Evolutionary conservation across 37 sponge, comb jelly and placozoan species (phyloP).

Genomic region (Aphrocallistes beatrix): DNA sequence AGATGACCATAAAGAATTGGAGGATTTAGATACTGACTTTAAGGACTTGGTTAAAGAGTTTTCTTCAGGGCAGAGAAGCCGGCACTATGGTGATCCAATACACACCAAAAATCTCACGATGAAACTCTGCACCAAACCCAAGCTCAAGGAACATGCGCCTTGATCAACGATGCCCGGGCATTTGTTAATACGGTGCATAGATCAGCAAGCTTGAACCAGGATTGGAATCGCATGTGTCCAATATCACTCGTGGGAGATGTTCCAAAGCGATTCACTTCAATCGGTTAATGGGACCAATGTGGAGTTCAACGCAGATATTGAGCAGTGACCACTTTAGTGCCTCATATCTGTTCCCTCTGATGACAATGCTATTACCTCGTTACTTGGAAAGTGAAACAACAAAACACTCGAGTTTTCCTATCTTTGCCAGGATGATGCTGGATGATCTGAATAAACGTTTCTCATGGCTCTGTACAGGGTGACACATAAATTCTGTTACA

Average conservation of each 20-base stretch:
- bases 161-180: not conserved
- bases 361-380: conserved; percentile 10
- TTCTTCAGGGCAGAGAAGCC: not conserved
- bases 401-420: not conserved
- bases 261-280: not conserved
- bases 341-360: conserved; percentile 12
- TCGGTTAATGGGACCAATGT: conserved; percentile 14
- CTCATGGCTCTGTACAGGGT: conserved; percentile 16
- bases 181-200: not conserved
- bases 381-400: conserved; percentile 1
- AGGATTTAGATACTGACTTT: not conserved
- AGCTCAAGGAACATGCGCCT: not conserved
- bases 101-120: not conserved
- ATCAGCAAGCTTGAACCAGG: not conserved
- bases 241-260: not conserved
- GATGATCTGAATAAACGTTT: conserved; percentile 5
- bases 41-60: not conserved
- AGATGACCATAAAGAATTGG: not conserved
- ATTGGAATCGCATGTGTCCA: conserved; percentile 19
- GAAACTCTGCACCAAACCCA: not conserved
- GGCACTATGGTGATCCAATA: conserved; percentile 11
- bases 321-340: conserved; percentile 17
- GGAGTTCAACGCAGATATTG: conserved; percentile 14
- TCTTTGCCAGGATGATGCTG: not conserved
- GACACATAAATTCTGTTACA: no score